Conservation (phyloP, 2,113 vertebrate species). For the Panthera tigris region DNA sequence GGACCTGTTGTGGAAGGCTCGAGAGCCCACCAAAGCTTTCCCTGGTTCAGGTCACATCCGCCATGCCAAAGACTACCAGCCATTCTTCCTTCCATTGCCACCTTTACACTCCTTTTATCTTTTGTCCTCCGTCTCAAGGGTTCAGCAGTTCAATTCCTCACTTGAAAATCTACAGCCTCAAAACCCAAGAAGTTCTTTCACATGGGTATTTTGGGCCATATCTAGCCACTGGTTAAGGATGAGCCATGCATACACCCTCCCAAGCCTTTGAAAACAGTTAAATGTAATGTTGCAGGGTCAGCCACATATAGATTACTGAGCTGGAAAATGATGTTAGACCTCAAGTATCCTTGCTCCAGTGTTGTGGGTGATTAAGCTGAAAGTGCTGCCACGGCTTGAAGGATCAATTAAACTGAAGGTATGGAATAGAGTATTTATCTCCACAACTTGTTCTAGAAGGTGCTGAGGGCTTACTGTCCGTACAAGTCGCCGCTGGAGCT, state of each 20-base stretch:
- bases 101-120: background rate
- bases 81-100: background rate
- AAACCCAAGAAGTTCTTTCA: conserved; percentile 16
- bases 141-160: background rate
- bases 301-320: conserved; percentile 78
- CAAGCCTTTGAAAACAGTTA: conserved; percentile 71
- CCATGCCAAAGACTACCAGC: background rate
- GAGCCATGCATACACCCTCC: background rate
- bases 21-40: background rate
- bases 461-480: background rate
- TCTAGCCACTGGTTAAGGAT: background rate
- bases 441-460: conserved; percentile 55
- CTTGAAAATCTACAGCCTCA: background rate
- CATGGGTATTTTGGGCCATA: background rate
- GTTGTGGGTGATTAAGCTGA: conserved; percentile 83
- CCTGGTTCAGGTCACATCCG: background rate
- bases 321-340: conserved; percentile 82
- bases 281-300: background rate
- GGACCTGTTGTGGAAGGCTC: background rate
- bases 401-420: conserved; percentile 76
- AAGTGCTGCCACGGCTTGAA: conserved; percentile 71
- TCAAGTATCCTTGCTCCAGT: conserved; percentile 76
- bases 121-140: background rate
- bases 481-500: conserved; percentile 32
- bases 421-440: conserved; percentile 65